Evolutionary conservation across 2,797 vertebrate genomes (phyloP).

Genomic region (Argya squamiceps): DNA sequence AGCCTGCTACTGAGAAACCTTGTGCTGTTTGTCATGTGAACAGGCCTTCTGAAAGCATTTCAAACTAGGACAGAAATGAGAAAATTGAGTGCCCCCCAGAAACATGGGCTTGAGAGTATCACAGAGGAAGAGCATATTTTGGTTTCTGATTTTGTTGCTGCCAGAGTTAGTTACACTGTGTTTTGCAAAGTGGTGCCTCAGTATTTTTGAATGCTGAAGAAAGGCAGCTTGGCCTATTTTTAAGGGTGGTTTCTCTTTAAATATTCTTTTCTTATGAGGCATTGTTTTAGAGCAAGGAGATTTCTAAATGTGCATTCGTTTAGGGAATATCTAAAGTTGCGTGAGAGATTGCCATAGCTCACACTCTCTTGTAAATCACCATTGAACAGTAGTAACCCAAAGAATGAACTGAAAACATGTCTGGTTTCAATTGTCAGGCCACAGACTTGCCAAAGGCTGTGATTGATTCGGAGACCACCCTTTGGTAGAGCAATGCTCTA

Average conservation of each 20-base stretch:
- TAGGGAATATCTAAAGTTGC: constrained; percentile 84
- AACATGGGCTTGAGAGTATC: background rate
- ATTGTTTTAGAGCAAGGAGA: constrained; percentile 66
- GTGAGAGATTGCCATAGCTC: constrained; percentile 89
- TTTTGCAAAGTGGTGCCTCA: background rate
- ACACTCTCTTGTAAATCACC: constrained; percentile 89
- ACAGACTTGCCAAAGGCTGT: constrained; percentile 84
- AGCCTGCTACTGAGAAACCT: constrained; percentile 3
- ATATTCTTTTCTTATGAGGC: background rate
- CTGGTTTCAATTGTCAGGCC: constrained; percentile 89
- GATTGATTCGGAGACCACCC: constrained; percentile 87
- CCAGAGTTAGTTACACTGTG: background rate
- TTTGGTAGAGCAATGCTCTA: constrained; percentile 76
- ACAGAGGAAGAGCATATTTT: background rate
- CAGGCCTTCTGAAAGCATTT: background rate
- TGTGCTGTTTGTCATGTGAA: background rate
- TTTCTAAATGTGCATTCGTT: constrained; percentile 84
- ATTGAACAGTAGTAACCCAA: constrained; percentile 89
- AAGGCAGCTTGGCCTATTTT: constrained; percentile 5
- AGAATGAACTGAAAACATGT: constrained; percentile 87
- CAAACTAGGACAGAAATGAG: background rate
- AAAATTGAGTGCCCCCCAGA: background rate
- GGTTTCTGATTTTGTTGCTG: background rate
- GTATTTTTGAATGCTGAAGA: background rate
- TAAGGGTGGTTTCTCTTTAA: constrained; percentile 56